Evolutionary conservation across 92 coral and sea anemone species (phyloP).

Genomic region (Paramuricea clavata): DNA sequence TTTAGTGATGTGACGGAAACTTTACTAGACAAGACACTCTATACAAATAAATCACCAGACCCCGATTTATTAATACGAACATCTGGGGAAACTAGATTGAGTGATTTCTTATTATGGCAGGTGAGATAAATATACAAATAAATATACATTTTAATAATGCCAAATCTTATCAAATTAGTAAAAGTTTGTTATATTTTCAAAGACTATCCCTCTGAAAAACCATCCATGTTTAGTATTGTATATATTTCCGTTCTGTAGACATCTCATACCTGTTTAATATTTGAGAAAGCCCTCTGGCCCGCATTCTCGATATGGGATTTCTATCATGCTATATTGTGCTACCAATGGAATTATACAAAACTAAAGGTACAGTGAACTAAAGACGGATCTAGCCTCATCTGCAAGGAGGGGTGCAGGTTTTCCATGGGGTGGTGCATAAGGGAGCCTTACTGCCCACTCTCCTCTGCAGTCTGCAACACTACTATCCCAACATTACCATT

Average conservation of each 20-base stretch:
- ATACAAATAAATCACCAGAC: conserved; percentile 84
- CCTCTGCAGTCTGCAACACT: too few relatives aligned
- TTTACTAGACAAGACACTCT: conserved; percentile 85
- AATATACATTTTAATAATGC: too few relatives aligned
- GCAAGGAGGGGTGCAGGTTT: too few relatives aligned
- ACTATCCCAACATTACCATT: too few relatives aligned
- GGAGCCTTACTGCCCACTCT: too few relatives aligned
- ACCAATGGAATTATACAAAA: conserved; percentile 88
- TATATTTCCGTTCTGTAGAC: conserved; percentile 58
- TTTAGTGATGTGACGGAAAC: conserved; percentile 84
- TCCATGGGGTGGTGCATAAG: too few relatives aligned
- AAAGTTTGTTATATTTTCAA: too few relatives aligned
- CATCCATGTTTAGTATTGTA: too few relatives aligned
- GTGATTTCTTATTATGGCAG: conserved; percentile 99
- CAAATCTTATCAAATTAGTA: too few relatives aligned
- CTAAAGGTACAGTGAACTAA: conserved; percentile 81
- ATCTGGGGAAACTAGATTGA: conserved; percentile 94
- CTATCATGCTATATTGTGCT: conserved; percentile 86
- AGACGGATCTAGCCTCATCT: too few relatives aligned
- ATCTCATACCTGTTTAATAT: conserved; percentile 85
- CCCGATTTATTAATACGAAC: conserved; percentile 94
- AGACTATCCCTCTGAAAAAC: too few relatives aligned
- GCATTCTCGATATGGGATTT: conserved; percentile 98
- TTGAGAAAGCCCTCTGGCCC: conserved; percentile 95
- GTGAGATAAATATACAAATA: conserved; percentile 61